Evolutionary conservation across 2,888 invertebrate species (phyloP).

Genomic region (Ferrisia virgata): DNA sequence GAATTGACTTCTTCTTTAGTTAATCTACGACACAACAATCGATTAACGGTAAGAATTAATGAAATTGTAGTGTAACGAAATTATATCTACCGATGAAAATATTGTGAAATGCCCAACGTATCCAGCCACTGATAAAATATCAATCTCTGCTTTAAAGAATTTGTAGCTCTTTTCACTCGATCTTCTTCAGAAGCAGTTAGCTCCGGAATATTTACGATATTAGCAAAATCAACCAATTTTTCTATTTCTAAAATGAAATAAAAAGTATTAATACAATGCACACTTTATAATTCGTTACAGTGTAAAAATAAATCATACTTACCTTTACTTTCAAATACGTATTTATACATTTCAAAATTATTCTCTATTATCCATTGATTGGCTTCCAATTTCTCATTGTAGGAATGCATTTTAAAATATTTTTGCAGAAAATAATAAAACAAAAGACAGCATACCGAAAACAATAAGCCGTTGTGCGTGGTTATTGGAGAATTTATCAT

Average conservation of each 20-base stretch:
- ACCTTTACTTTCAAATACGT: slow-evolving; percentile 21
- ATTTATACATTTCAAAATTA: slow-evolving; percentile 16
- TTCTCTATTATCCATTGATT: slow-evolving; percentile 11
- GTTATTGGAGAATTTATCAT: slow-evolving; percentile 22
- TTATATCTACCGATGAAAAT: slow-evolving; percentile 53
- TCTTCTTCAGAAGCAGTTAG: slow-evolving; percentile 80
- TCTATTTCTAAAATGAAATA: slow-evolving; percentile 66
- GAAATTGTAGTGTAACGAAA: not conserved
- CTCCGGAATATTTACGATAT: slow-evolving; percentile 74
- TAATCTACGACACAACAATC: slow-evolving; percentile 58
- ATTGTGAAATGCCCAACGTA: slow-evolving; percentile 53
- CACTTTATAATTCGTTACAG: too few relatives aligned
- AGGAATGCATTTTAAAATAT: not conserved
- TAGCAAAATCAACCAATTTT: slow-evolving; percentile 75
- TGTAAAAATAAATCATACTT: not conserved
- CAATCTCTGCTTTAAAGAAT: slow-evolving; percentile 76
- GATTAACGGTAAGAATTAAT: not conserved
- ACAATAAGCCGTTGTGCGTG: not conserved
- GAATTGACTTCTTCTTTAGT: slow-evolving; percentile 77
- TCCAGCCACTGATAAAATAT: slow-evolving; percentile 81
- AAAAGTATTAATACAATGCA: not conserved
- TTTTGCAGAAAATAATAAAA: slow-evolving; percentile 22
- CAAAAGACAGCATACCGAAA: not conserved
- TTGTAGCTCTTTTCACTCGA: slow-evolving; percentile 75
- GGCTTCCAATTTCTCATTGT: slow-evolving; percentile 1